Percentiles rank a stretch among this genome's conserved stretches.
Evolutionary conservation across 2,113 vertebrate genomes (phyloP).

Genomic region (Paramormyrops kingsleyae): DNA sequence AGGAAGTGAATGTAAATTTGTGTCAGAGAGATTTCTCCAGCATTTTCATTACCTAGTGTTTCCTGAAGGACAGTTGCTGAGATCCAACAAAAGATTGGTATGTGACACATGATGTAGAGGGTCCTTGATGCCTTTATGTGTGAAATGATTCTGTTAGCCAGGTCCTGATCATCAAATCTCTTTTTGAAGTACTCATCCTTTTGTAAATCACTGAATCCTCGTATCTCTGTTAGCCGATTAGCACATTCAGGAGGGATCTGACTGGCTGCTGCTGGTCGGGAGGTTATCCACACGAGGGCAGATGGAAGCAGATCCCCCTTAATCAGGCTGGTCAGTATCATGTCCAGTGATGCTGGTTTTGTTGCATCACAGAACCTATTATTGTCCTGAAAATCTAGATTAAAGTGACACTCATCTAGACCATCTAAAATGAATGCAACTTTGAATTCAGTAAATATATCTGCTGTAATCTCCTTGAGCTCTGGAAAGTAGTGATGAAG

Average conservation of each 20-base stretch:
- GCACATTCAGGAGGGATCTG: neutral
- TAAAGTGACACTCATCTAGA: neutral
- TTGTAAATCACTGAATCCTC: neutral
- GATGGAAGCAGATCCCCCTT: neutral
- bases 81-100: constrained; percentile 10
- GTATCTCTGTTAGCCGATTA: neutral
- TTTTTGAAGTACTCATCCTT: neutral
- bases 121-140: neutral
- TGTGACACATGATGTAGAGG: constrained; percentile 7
- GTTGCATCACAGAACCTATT: neutral
- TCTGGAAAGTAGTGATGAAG: neutral
- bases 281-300: neutral
- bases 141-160: neutral
- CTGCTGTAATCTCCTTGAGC: neutral
- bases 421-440: neutral
- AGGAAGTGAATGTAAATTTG: neutral
- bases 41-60: neutral
- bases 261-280: neutral
- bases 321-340: constrained; percentile 2
- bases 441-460: neutral
- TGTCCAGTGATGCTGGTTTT: neutral
- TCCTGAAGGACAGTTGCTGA: neutral
- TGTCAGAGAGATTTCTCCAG: neutral
- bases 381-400: neutral
- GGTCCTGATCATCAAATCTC: neutral